These are phyloP conservation scores for Thunnus thynnus DNA, from an alignment of 2,113 vertebrate species.

Conservation along the genomic window DNA sequence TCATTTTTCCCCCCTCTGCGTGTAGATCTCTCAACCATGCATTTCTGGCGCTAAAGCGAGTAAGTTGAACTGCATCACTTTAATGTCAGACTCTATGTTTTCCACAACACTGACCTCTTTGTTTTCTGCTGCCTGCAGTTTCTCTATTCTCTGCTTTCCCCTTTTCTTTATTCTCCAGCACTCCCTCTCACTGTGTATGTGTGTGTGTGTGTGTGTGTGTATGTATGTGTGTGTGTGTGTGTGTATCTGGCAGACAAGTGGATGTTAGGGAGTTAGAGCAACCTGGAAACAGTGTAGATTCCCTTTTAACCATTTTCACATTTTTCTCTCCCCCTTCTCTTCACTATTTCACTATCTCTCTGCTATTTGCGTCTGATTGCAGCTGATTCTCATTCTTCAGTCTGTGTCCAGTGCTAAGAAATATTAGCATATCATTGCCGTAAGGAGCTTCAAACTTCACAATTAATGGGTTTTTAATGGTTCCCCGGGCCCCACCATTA, in stretches of 20 bases:
- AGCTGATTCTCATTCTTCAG: slow-evolving; percentile 44
- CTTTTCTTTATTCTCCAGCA: slow-evolving; percentile 36
- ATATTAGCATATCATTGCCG: slow-evolving; percentile 81
- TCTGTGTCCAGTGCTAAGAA: slow-evolving; percentile 55
- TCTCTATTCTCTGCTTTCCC: slow-evolving; percentile 56
- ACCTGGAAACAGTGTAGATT: slow-evolving; percentile 50
- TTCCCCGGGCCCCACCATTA: slow-evolving; percentile 75
- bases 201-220: slow-evolving; percentile 18
- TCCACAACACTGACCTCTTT: slow-evolving; percentile 80
- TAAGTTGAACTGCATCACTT: slow-evolving; percentile 73
- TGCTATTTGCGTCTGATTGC: slow-evolving; percentile 18
- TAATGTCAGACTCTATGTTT: slow-evolving; percentile 78
- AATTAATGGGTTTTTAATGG: slow-evolving; percentile 85
- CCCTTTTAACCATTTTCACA: slow-evolving; percentile 45
- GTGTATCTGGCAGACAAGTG: slow-evolving; percentile 51
- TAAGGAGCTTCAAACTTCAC: slow-evolving; percentile 74
- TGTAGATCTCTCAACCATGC: slow-evolving; percentile 32
- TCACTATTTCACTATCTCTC: slow-evolving; percentile 19
- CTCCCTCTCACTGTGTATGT: slow-evolving; percentile 26
- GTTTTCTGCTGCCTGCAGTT: slow-evolving; percentile 74
- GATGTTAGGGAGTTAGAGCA: slow-evolving; percentile 50
- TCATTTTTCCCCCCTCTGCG: neutral
- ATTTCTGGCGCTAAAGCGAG: slow-evolving; percentile 45
- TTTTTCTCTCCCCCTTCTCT: slow-evolving; percentile 1
- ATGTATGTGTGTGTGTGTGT: slow-evolving; percentile 20